Evolutionary conservation across 1,140 invertebrate genomes (phyloP), one percentile per base, ranked within the genome.

Genomic region (Hermatobates lingyangjiaoensis): DNA sequence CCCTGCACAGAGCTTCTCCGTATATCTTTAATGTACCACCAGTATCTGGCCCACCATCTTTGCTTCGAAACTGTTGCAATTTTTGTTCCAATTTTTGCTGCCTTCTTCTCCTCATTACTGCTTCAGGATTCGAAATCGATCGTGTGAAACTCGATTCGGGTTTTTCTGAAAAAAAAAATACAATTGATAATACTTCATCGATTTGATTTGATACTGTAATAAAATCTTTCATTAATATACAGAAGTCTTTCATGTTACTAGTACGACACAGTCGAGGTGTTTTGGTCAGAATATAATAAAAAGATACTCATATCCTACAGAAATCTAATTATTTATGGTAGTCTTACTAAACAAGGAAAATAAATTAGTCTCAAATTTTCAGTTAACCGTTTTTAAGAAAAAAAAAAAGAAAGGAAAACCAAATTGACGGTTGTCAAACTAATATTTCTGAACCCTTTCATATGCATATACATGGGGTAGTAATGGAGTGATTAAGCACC

Each of bases 121-220:
- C 91, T 73, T 99, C 95, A 10, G 95, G 95, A 73, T 99, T 98
- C 47, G 92, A 97, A 63, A 98, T 98, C 56, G 90, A 96, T 55
- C 95, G 74, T 18, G 93, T 98, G 67, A 98, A 98, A 64, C 87
- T 93, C 25, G 91, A 95, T 71, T 97, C 92, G 21, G 94, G 94
- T 54, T 98, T 69, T 72, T 98, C 93, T 85, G 67, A 26, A 67
- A 67, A 59, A 56, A 58, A 57, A 54, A 7, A 27, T 40, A 59
- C 56, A 58, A 56, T 53, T 4, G 26, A 30, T 47, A 47, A 47
- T 25, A 47, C 24, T 10, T 18, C 7, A 45, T n/a, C n/a, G n/a
- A n/a, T n/a, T 20, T 10, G 15, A 44, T 10, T 3, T 15, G 25
- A 23, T 44, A 23, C 39, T 24, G 12, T 23, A 24, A 23, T 23